phyloP scores from a whole-genome alignment of 2,113 vertebrate genomes.

The Neodon shergylaensis region DNA sequence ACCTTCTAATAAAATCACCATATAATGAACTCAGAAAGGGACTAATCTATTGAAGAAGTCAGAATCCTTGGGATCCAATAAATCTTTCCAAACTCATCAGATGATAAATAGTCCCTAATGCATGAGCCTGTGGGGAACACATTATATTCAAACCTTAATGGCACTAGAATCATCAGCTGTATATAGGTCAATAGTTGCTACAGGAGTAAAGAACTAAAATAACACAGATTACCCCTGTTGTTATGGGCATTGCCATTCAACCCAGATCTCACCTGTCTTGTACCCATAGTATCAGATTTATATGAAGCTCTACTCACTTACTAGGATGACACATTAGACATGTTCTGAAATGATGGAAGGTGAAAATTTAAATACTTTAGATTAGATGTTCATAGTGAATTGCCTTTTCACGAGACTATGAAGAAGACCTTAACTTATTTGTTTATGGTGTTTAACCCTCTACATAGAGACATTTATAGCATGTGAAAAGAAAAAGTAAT shows the following conservation, averaged over 20 bases:
- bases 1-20: background rate
- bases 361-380: background rate
- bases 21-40: background rate
- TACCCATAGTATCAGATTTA: background rate
- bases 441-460: background rate
- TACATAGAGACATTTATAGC: constrained; percentile 18
- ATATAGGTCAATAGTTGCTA: background rate
- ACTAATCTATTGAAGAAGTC: background rate
- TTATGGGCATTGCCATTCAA: too few relatives aligned
- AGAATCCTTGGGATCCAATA: background rate
- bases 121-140: background rate
- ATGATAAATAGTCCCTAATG: background rate
- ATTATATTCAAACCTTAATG: background rate
- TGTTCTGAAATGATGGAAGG: background rate
- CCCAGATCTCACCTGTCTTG: background rate
- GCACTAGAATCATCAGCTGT: background rate
- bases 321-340: background rate
- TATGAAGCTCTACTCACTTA: background rate
- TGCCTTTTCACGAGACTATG: background rate
- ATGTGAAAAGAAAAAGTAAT: background rate
- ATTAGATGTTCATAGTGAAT: background rate
- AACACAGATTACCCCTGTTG: too few relatives aligned
- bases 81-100: background rate
- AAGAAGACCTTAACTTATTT: background rate
- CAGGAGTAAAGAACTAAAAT: background rate